Evolutionary conservation across 2,113 vertebrate species (phyloP), one percentile per base, ranked within the genome.

Genomic region (Stomatorhinus ivindoensis): DNA sequence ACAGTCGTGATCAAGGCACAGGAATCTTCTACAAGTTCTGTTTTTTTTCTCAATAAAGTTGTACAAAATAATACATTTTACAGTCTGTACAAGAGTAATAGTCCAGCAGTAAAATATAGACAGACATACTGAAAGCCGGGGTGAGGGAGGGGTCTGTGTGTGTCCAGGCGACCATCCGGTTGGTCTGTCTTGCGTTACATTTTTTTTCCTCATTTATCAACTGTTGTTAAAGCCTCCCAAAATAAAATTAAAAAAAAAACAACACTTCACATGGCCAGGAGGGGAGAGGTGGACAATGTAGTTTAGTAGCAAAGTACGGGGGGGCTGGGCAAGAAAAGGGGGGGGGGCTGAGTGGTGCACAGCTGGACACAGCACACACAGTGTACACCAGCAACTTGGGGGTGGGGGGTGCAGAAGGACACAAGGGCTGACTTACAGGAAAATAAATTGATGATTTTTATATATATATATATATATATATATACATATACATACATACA

Each of bases 51-150:
- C 97, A 97, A 97, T 98, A 97, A 97, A 98, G 97, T 98, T 97
- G 97, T 98, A 98, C 97, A 98, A 98, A 98, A 98, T 98, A 97
- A 97, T 97, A 98, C 97, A 98, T 98, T 98, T 98, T 97, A 98
- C 97, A 98, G 96, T 98, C 97, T 98, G 97, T 98, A 98, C 97
- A 98, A 96, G 97, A 97, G 97, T 98, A 97, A 97, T 97, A 97
- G 97, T 97, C 97, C 97, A 98, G 97, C 97, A 97, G 96, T 96
- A 97, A 97, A 97, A 96, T 97, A 97, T 95, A 95, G 94, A 95
- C 92, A 95, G 93, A 95, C 90, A 90, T 95, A 96, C 87, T 93
- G 92, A 93, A 95, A 97, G 96, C 95, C 94, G 89, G 89, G 94
- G 92, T 90, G 84, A 91, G 92, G 92, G 91, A 90, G 51, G 65